These are phyloP conservation scores for Physocephala rufipes DNA, from an alignment of 2,888 invertebrate genomes.

Conservation along the genomic window DNA sequence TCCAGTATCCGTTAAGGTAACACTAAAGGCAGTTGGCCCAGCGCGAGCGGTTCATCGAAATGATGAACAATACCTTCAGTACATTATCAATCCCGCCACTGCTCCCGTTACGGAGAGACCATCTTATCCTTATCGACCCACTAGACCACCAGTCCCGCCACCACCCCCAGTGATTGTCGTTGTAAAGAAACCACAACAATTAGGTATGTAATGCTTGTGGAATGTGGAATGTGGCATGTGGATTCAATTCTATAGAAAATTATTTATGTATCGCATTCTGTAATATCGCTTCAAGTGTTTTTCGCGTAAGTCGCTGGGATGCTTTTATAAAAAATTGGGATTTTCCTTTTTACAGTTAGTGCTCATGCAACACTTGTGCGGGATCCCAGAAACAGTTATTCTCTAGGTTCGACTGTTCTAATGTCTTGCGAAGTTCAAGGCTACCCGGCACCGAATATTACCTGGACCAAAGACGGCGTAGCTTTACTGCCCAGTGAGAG, in stretches of 20 bases:
- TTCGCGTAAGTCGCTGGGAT: neutral
- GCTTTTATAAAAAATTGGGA: neutral
- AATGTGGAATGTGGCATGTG: constrained; percentile 22
- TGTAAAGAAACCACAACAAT: constrained; percentile 43
- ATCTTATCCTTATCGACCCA: constrained; percentile 65
- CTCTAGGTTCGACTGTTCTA: constrained; percentile 74
- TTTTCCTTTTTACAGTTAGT: constrained; percentile 46
- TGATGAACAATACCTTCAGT: constrained; percentile 71
- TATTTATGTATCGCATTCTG: neutral
- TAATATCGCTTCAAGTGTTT: too few relatives aligned
- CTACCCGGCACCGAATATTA: constrained; percentile 77
- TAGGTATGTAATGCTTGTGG: constrained; percentile 47
- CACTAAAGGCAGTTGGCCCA: constrained; percentile 77
- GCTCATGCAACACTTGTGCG: constrained; percentile 73
- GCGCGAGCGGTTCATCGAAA: constrained; percentile 70
- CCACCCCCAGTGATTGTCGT: constrained; percentile 48
- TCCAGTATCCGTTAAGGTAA: constrained; percentile 80
- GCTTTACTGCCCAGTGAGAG: constrained; percentile 69
- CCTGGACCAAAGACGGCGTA: constrained; percentile 83
- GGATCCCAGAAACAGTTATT: constrained; percentile 66
- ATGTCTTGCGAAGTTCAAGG: constrained; percentile 82
- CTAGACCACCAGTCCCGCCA: constrained; percentile 58
- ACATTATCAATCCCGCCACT: constrained; percentile 70
- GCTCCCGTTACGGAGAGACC: constrained; percentile 60
- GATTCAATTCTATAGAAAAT: neutral